phyloP scores from a whole-genome alignment of 2,113 vertebrate genomes.

The Crotalus helleri region DNA sequence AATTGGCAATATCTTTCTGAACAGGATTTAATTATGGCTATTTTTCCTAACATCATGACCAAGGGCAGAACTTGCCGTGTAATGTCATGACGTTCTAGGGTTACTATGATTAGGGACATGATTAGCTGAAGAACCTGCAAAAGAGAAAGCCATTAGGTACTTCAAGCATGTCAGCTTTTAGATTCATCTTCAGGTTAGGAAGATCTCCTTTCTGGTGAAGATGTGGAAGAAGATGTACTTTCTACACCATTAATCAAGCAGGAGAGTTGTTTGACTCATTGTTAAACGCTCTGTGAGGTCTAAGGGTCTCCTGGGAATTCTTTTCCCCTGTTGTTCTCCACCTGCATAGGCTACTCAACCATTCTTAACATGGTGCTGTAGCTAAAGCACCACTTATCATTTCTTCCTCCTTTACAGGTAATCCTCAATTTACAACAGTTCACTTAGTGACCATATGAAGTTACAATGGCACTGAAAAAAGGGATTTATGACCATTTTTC shows the following conservation, averaged over 20 bases:
- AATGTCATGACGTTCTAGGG: background rate
- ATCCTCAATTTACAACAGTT: too few relatives aligned
- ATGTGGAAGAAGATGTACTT: background rate
- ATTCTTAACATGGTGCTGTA: background rate
- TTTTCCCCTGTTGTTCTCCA: background rate
- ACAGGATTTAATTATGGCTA: background rate
- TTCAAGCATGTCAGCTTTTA: background rate
- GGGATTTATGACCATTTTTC: too few relatives aligned
- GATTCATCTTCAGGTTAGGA: background rate
- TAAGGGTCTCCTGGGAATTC: background rate
- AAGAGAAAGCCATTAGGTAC: background rate
- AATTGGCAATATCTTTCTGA: background rate
- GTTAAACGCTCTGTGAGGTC: background rate
- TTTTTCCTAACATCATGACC: background rate
- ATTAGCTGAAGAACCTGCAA: background rate
- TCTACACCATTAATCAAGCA: background rate
- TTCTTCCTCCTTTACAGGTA: background rate
- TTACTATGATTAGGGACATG: background rate
- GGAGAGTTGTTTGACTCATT: background rate
- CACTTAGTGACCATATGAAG: too few relatives aligned
- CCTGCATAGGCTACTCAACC: background rate
- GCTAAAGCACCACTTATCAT: background rate
- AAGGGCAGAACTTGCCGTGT: background rate
- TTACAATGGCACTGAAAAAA: too few relatives aligned
- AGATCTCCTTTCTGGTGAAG: background rate